phyloP scores from a whole-genome alignment of 2,113 vertebrate genomes.

The Chrysochloris asiatica region DNA sequence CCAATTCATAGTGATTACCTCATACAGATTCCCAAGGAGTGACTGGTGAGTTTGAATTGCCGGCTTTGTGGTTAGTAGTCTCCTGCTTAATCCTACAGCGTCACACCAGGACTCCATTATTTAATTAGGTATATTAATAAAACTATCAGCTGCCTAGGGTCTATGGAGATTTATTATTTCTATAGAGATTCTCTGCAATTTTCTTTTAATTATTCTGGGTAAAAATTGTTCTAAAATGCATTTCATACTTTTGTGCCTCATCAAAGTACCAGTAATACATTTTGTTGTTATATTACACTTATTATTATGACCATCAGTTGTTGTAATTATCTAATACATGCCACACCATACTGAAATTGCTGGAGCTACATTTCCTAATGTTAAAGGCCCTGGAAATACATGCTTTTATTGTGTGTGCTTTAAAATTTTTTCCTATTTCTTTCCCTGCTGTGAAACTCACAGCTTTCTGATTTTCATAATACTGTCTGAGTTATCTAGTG shows the following conservation, averaged over 20 bases:
- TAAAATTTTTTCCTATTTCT: not conserved
- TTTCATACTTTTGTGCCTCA: not conserved
- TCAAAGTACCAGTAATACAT: not conserved
- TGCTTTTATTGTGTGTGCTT: not conserved
- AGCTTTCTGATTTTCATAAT: not conserved
- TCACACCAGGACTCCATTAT: not conserved
- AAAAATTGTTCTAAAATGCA: not conserved
- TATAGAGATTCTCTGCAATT: not conserved
- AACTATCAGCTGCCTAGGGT: not conserved
- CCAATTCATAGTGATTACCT: too few species aligned
- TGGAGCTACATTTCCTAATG: not conserved
- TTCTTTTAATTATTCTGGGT: not conserved
- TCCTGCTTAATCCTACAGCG: too few species aligned
- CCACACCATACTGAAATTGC: not conserved
- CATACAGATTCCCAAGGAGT: too few species aligned
- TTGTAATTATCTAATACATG: not conserved
- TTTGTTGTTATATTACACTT: not conserved
- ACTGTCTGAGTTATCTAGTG: too few species aligned
- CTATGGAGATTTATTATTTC: conserved; percentile 18
- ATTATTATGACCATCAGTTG: not conserved
- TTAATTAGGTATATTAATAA: conserved; percentile 20
- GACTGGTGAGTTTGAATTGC: too few species aligned
- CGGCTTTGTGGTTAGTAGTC: too few species aligned
- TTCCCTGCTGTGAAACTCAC: not conserved
- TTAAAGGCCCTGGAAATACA: not conserved